phyloP scores from a whole-genome alignment of 2,113 vertebrate genomes.

The Cyanoderma ruficeps region DNA sequence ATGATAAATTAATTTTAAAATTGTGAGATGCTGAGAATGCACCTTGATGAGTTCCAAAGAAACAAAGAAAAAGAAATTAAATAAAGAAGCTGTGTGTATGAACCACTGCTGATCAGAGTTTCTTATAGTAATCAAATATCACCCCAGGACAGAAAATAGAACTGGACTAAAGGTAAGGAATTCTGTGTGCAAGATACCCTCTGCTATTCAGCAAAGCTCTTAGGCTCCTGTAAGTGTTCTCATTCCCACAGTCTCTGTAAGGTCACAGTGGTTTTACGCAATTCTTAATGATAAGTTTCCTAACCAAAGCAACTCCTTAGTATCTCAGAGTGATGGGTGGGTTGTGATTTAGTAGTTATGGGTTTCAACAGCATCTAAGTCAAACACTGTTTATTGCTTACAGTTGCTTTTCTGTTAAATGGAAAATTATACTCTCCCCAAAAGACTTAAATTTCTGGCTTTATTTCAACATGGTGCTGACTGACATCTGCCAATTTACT shows the following conservation, averaged over 20 bases:
- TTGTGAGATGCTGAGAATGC: not conserved
- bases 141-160: not conserved
- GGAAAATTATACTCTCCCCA: slow-evolving; percentile 36
- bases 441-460: slow-evolving; percentile 24
- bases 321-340: not conserved
- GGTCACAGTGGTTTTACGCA: not conserved
- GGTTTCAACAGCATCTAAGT: slow-evolving; percentile 53
- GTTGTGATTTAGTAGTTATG: slow-evolving; percentile 56
- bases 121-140: not conserved
- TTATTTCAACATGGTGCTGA: slow-evolving; percentile 23
- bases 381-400: slow-evolving; percentile 62
- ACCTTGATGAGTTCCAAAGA: not conserved
- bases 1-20: not conserved
- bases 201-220: not conserved
- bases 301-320: not conserved
- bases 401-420: slow-evolving; percentile 30
- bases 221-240: not conserved
- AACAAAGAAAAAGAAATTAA: not conserved
- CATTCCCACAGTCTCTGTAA: not conserved
- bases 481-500: slow-evolving; percentile 61
- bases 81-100: not conserved
- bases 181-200: not conserved
- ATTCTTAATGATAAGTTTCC: not conserved
- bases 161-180: not conserved
- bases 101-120: not conserved